Conservation (phyloP, 37 sponge, comb jelly and placozoan genomes). For the Ephydatia muelleri region DNA sequence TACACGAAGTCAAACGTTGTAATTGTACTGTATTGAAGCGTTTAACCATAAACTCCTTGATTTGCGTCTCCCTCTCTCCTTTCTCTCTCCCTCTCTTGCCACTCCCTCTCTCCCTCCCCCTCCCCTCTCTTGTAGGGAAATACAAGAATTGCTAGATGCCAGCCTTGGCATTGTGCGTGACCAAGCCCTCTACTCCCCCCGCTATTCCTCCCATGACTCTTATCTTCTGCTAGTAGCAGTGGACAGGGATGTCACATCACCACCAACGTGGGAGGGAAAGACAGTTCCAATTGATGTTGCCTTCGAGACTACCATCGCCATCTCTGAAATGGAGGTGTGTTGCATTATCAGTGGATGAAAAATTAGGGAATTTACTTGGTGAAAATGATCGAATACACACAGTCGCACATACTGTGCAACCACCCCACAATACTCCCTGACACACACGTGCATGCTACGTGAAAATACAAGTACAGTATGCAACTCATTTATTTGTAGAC, state of each 20-base stretch:
- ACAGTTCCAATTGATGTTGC: slow-evolving; percentile 28
- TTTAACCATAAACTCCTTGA: too few relatives aligned
- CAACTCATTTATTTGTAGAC: too few relatives aligned
- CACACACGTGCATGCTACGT: too few relatives aligned
- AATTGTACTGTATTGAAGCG: too few relatives aligned
- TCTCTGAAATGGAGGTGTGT: slow-evolving; percentile 60
- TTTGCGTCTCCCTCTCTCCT: neutral
- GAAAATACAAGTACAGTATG: too few relatives aligned
- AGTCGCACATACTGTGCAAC: too few relatives aligned
- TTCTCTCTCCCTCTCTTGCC: neutral
- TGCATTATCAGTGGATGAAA: too few relatives aligned
- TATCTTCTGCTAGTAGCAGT: slow-evolving; percentile 45
- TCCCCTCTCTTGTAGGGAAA: slow-evolving; percentile 27
- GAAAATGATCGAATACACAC: too few relatives aligned
- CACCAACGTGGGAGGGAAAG: slow-evolving; percentile 43
- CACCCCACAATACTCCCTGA: too few relatives aligned
- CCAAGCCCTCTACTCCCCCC: too few relatives aligned
- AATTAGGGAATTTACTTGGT: too few relatives aligned
- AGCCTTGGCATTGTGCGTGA: slow-evolving; percentile 28
- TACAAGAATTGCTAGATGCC: slow-evolving; percentile 48
- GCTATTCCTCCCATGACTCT: slow-evolving; percentile 21
- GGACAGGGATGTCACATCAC: slow-evolving; percentile 20
- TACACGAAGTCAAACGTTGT: too few relatives aligned
- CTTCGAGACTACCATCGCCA: slow-evolving; percentile 61
- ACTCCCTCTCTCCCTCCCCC: neutral